Evolutionary conservation across 2,888 invertebrate genomes (phyloP).

Genomic region (Caenorhabditis sinica): DNA sequence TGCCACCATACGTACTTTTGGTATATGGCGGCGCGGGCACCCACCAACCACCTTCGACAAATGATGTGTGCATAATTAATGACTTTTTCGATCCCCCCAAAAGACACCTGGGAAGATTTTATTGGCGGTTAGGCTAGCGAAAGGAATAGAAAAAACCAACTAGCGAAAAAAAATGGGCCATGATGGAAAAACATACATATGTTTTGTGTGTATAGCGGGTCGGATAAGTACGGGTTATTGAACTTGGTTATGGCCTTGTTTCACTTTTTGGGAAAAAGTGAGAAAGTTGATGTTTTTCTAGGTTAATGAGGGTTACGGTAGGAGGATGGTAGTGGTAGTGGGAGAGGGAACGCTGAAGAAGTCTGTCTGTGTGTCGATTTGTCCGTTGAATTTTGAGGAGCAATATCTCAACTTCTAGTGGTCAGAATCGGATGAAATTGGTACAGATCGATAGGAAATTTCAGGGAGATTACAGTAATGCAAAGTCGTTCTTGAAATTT

Average conservation of each 20-base stretch:
- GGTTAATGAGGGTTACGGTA: no score
- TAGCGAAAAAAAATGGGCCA: constrained; percentile 10
- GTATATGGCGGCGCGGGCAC: constrained; percentile 34
- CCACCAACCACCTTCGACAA: constrained; percentile 63
- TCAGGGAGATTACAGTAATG: no score
- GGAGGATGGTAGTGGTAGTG: no score
- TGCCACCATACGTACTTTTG: constrained; percentile 17
- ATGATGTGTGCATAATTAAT: constrained; percentile 70
- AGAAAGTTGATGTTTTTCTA: no score
- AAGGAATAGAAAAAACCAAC: constrained; percentile 6
- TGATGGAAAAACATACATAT: constrained; percentile 49
- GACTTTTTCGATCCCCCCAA: constrained; percentile 12
- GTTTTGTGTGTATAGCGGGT: constrained; percentile 17
- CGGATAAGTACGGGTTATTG: constrained; percentile 23
- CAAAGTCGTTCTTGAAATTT: no score
- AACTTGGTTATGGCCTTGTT: constrained; percentile 16
- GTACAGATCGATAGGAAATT: no score
- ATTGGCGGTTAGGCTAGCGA: neutral
- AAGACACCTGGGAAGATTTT: constrained; percentile 1
- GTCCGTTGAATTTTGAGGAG: no score
- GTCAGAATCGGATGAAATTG: no score
- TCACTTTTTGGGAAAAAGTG: neutral
- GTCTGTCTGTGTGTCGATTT: no score
- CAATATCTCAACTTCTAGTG: no score
- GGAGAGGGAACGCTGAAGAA: no score